Evolutionary conservation across 2,113 vertebrate genomes (phyloP).

Genomic region (Neotoma lepida): DNA sequence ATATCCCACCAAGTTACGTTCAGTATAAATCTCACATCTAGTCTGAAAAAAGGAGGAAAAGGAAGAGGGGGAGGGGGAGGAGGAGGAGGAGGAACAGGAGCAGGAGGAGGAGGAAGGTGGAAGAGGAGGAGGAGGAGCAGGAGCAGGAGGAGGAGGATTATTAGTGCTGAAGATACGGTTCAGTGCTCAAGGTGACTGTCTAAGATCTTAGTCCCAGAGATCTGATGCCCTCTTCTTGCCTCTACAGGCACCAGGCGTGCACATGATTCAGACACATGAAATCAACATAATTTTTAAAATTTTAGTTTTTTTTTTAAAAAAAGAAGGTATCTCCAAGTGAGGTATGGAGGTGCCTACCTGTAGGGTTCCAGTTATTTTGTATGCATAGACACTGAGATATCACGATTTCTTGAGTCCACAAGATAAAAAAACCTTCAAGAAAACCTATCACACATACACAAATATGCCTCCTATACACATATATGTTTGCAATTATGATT

Average conservation of each 20-base stretch:
- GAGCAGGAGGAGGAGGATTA: neutral
- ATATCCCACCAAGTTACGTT: neutral
- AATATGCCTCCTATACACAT: neutral
- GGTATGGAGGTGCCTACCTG: neutral
- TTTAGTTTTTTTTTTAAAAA: neutral
- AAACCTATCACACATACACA: neutral
- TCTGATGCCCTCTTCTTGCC: neutral
- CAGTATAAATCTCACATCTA: neutral
- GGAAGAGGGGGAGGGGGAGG: no score
- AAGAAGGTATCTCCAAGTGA: neutral
- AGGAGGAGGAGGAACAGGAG: neutral
- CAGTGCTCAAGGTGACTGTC: neutral
- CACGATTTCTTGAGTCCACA: neutral
- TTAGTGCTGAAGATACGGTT: neutral
- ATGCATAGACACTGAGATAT: neutral
- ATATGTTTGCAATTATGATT: neutral
- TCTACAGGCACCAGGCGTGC: neutral
- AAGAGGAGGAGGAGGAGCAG: accelerated
- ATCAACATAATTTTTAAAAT: neutral
- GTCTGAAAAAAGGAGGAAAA: neutral
- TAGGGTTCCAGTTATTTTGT: no score
- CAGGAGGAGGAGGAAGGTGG: no score
- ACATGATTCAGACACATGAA: neutral
- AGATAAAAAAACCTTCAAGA: neutral
- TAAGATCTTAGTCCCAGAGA: no score